Evolutionary conservation across 2,888 invertebrate species (phyloP), one percentile per base, ranked within the genome.

Genomic region (Diogma glabrata): DNA sequence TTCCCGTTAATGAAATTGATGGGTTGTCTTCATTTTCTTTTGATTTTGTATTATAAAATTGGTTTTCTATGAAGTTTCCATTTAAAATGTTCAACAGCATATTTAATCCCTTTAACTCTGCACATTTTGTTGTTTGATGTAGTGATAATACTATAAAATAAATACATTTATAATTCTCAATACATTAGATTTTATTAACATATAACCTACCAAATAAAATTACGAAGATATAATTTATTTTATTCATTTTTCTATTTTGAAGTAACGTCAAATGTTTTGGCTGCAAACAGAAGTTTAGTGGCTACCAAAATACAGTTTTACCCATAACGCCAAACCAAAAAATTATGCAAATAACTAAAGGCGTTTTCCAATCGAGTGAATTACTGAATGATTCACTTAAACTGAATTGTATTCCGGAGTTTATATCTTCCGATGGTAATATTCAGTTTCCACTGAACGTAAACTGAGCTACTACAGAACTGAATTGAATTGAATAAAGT

Each of bases 1-100:
- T 59, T 0, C 67, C 67, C 7, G 60, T 58, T 2, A 56, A 49
- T 9, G 50, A 26, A 10, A 24, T 9, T n/a, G 45, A 26, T 2
- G 45, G 14, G 9, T 26, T 19, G 28, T 23, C 9, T 8, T 26
- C 17, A 5, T 10, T 14, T 10, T 40, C 5, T 10, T 36, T 12
- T 9, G 36, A 14, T 9, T 51, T 47, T 8, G 53, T 51, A 14
- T 30, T 36, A 12, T 43, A 24, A 2, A 22, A 24, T 52, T 48
- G 51, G 4, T 40, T 8, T 10, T 56, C 56, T 14, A 54, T 33
- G 10, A 56, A 52, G 9, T 56, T 55, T 4, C 55, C 54, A 43
- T 49, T 56, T 17, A 57, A 38, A 16, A 56, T 30, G 47, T 54
- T 56, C 3, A 53, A 38, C 10, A 56, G 23, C 10, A 54, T 46